phyloP scores from a whole-genome alignment of 1,140 invertebrate genomes.

The Dufourea novaeangliae region DNA sequence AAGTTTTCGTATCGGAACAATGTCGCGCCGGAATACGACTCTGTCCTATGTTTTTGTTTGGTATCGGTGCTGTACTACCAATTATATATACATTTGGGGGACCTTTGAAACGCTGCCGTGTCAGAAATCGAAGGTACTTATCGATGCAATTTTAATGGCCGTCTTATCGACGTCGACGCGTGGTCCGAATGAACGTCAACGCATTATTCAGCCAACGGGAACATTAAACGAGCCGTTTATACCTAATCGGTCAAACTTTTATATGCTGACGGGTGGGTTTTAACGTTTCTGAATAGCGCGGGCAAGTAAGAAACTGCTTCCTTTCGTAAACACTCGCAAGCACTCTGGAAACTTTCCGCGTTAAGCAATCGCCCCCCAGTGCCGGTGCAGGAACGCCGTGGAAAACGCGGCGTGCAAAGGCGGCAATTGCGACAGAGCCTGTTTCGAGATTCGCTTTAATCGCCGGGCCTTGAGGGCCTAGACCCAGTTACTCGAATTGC shows the following conservation, averaged over 20 bases:
- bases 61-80: no score
- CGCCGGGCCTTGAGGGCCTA: conserved; percentile 76
- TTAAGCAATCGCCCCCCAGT: conserved; percentile 64
- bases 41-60: no score
- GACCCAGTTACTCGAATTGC: conserved; percentile 74
- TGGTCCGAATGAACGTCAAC: no score
- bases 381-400: conserved; percentile 60
- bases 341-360: conserved; percentile 72
- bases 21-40: no score
- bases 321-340: conserved; percentile 70
- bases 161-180: no score
- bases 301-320: conserved; percentile 60
- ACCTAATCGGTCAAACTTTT: conserved; percentile 16
- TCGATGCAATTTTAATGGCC: no score
- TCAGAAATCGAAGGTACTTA: no score
- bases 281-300: conserved; percentile 42
- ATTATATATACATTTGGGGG: no score
- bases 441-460: conserved; percentile 78
- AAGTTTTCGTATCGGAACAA: no score
- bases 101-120: no score
- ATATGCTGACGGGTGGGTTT: conserved; percentile 23
- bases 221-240: background rate
- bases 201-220: no score
- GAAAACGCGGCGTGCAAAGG: conserved; percentile 69
- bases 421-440: conserved; percentile 74